These are phyloP conservation scores for Pangasianodon gigas DNA, from an alignment of 2,113 vertebrate species.

Conservation along the genomic window DNA sequence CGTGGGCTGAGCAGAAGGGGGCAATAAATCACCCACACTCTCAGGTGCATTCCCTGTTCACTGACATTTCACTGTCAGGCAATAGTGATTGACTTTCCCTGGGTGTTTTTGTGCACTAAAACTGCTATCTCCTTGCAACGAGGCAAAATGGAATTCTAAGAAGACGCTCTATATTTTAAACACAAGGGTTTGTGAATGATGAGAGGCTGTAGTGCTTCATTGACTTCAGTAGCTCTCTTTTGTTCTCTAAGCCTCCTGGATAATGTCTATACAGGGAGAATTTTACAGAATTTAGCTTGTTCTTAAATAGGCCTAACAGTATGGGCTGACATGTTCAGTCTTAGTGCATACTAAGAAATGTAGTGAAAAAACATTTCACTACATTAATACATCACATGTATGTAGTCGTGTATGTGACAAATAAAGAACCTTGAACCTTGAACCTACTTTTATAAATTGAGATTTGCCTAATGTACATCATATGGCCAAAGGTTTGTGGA, in stretches of 20 bases:
- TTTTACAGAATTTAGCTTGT: not conserved
- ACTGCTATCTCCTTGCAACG: slow-evolving; percentile 24
- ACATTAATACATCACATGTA: too few species aligned
- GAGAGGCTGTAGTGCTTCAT: not conserved
- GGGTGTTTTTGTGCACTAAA: slow-evolving; percentile 56
- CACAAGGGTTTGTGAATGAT: not conserved
- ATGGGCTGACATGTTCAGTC: not conserved
- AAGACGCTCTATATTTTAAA: slow-evolving; percentile 22
- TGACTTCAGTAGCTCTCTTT: not conserved
- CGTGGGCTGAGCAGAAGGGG: slow-evolving; percentile 67
- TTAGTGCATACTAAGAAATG: not conserved
- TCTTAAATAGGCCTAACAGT: not conserved
- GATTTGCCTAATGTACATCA: not conserved
- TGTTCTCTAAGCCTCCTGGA: not conserved
- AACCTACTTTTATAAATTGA: not conserved
- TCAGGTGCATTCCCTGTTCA: slow-evolving; percentile 72
- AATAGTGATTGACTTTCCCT: slow-evolving; percentile 68
- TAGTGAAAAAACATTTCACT: too few species aligned
- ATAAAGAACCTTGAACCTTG: too few species aligned
- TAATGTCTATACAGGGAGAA: not conserved
- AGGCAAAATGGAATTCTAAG: slow-evolving; percentile 29
- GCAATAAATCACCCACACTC: slow-evolving; percentile 76
- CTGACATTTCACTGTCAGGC: slow-evolving; percentile 71
- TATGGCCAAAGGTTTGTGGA: not conserved
- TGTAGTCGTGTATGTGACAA: too few species aligned